phyloP scores from a whole-genome alignment of 2,113 vertebrate species.

The Ascaphus truei region DNA sequence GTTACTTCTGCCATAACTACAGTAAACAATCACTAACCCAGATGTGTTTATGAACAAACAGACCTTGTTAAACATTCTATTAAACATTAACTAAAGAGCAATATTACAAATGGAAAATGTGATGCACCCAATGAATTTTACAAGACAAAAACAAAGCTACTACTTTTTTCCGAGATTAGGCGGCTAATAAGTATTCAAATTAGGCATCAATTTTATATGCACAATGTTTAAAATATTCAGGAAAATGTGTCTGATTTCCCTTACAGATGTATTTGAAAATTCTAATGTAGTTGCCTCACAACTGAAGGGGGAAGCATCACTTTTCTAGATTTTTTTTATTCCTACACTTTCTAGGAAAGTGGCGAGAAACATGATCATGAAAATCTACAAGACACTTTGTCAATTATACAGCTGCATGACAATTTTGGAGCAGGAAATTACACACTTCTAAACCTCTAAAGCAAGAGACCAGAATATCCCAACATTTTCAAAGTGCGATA shows the following conservation, averaged over 20 bases:
- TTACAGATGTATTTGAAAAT: slow-evolving; percentile 94
- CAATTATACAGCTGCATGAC: not conserved
- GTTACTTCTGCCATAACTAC: slow-evolving; percentile 60
- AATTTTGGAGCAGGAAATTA: not conserved
- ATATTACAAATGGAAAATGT: slow-evolving; percentile 63
- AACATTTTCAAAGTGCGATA: not conserved
- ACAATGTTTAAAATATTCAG: slow-evolving; percentile 98
- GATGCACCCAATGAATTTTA: slow-evolving; percentile 81
- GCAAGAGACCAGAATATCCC: not conserved
- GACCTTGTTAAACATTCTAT: slow-evolving; percentile 58
- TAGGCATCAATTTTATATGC: slow-evolving; percentile 99
- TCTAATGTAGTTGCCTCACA: slow-evolving; percentile 72
- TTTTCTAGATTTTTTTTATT: slow-evolving; percentile 56
- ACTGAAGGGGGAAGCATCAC: slow-evolving; percentile 59
- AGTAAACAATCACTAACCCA: slow-evolving; percentile 73
- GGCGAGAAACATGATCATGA: not conserved
- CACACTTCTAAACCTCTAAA: not conserved
- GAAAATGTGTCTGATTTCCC: slow-evolving; percentile 91
- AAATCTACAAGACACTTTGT: not conserved
- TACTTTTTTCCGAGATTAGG: slow-evolving; percentile 85
- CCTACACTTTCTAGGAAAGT: slow-evolving; percentile 15
- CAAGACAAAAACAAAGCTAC: slow-evolving; percentile 88
- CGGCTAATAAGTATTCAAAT: slow-evolving; percentile 99
- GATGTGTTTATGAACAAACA: slow-evolving; percentile 79
- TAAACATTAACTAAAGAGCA: slow-evolving; percentile 58